phyloP scores from a whole-genome alignment of 2,888 invertebrate species.

The Spisula solida region DNA sequence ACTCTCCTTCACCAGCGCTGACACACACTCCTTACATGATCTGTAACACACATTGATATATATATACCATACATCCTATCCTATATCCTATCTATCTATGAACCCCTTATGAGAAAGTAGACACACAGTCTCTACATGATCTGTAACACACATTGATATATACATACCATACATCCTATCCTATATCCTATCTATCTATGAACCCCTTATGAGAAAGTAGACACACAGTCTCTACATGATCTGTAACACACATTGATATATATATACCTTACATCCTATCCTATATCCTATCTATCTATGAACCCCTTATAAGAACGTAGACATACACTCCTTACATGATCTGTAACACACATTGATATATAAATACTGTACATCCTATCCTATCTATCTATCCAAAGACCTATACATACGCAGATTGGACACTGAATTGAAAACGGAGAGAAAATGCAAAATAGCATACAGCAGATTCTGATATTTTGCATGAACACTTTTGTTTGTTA shows the following conservation, averaged over 20 bases:
- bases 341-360: constrained; percentile 56
- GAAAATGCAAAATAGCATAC: too few relatives aligned
- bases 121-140: constrained; percentile 73
- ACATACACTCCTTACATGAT: constrained; percentile 73
- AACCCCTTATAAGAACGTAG: too few relatives aligned
- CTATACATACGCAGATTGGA: too few relatives aligned
- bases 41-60: constrained; percentile 56
- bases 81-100: too few relatives aligned
- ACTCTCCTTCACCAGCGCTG: constrained; percentile 43
- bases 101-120: too few relatives aligned
- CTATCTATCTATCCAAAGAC: too few relatives aligned
- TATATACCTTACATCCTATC: neutral
- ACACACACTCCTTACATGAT: constrained; percentile 73
- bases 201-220: too few relatives aligned
- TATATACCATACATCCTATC: neutral
- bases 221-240: constrained; percentile 73
- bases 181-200: too few relatives aligned
- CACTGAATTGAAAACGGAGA: too few relatives aligned
- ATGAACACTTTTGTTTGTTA: too few relatives aligned
- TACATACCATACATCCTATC: neutral
- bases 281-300: too few relatives aligned
- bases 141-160: constrained; percentile 56
- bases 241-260: constrained; percentile 56
- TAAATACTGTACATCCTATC: neutral
- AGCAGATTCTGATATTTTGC: too few relatives aligned